phyloP scores from a whole-genome alignment of 30 jellyfish, hydroid and myxozoan species.

The Chrysaora quinquecirrha region DNA sequence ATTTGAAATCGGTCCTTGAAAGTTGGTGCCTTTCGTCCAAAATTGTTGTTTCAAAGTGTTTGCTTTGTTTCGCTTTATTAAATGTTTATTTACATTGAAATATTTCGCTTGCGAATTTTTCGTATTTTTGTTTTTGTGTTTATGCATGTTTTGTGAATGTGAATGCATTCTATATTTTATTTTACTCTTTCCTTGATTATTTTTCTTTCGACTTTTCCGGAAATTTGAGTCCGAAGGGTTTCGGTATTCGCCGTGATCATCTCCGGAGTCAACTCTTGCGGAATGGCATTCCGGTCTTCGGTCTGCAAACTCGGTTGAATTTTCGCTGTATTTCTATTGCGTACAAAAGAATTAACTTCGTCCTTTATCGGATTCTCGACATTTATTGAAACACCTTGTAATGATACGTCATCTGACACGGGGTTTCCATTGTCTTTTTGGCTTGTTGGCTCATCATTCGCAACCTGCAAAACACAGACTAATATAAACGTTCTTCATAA shows the following conservation, averaged over 20 bases:
- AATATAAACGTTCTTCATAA: too few species aligned
- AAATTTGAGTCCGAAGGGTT: slow-evolving; percentile 24
- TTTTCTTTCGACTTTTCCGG: background rate
- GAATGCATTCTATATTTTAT: slow-evolving; percentile 46
- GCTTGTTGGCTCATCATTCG: too few species aligned
- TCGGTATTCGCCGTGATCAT: slow-evolving; percentile 56
- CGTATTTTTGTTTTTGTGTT: background rate
- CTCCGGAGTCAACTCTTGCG: slow-evolving; percentile 67
- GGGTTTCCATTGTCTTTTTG: too few species aligned
- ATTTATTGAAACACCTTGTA: slow-evolving; percentile 26
- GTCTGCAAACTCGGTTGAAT: slow-evolving; percentile 3
- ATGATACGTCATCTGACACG: background rate
- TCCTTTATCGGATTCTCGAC: slow-evolving; percentile 34
- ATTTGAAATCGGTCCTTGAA: slow-evolving; percentile 84
- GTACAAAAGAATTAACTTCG: slow-evolving; percentile 6
- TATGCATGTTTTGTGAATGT: slow-evolving; percentile 32
- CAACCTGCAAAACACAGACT: too few species aligned
- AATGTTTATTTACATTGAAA: slow-evolving; percentile 49
- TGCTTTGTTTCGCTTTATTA: slow-evolving; percentile 35
- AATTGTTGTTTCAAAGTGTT: background rate
- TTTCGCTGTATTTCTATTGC: background rate
- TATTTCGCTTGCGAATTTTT: slow-evolving; percentile 18
- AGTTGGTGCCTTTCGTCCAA: slow-evolving; percentile 49
- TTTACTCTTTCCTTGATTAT: slow-evolving; percentile 27
- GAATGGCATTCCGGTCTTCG: slow-evolving; percentile 36